phyloP scores from a whole-genome alignment of 2,113 vertebrate genomes.

The Embiotoca jacksoni region DNA sequence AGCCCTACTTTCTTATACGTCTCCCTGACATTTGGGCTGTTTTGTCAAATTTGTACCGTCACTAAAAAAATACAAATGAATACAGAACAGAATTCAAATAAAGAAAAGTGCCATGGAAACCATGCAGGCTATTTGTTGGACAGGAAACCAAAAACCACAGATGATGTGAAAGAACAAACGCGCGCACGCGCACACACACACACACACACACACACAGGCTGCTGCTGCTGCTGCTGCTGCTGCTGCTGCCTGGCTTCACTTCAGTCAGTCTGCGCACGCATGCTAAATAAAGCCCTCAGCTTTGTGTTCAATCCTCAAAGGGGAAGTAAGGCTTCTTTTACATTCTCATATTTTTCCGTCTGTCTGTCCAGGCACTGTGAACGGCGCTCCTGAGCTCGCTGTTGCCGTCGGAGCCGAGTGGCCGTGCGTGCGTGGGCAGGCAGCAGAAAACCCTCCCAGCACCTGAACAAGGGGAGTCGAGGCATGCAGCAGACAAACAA shows the following conservation, averaged over 20 bases:
- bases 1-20: too few species aligned
- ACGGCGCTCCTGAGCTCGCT: conserved; percentile 12
- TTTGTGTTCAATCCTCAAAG: neutral
- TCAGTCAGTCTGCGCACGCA: neutral
- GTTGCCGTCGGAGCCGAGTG: neutral
- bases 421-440: conserved; percentile 1
- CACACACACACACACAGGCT: neutral
- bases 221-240: conserved; percentile 7
- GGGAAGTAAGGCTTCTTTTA: conserved; percentile 24
- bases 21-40: neutral
- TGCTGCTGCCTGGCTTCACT: neutral
- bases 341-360: conserved; percentile 35
- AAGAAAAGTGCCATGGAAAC: neutral
- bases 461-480: conserved; percentile 20
- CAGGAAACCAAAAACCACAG: conserved; percentile 26
- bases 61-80: neutral
- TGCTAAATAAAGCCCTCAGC: neutral
- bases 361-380: conserved; percentile 20
- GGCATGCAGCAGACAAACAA: conserved; percentile 13
- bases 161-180: conserved; percentile 9
- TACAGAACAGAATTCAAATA: neutral
- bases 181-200: neutral
- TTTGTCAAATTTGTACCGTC: neutral
- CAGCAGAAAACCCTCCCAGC: conserved; percentile 27
- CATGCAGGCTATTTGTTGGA: neutral